These are phyloP conservation scores for Tetraneura akinire DNA, from an alignment of 1,140 invertebrate genomes.

Conservation along the genomic window DNA sequence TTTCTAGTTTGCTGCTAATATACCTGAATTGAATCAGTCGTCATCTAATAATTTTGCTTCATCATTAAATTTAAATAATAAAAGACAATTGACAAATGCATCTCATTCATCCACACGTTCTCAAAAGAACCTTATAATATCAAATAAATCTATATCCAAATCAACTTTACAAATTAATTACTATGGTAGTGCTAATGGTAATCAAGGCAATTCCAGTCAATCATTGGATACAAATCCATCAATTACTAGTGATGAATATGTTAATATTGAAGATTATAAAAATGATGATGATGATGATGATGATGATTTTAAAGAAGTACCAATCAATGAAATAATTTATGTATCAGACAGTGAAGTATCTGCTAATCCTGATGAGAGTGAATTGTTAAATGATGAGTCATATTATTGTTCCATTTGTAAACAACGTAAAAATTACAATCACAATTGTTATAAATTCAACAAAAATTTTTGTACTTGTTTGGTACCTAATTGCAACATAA, in stretches of 20 bases:
- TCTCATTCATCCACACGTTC: neutral
- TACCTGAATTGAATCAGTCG: neutral
- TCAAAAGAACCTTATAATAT: neutral
- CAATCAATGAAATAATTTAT: neutral
- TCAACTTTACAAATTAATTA: neutral
- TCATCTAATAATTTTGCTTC: neutral
- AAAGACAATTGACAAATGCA: neutral
- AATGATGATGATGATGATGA: neutral
- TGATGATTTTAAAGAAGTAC: neutral
- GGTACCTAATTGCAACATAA: constrained; percentile 37
- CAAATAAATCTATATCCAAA: neutral
- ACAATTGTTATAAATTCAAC: constrained; percentile 19
- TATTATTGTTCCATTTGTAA: constrained; percentile 35
- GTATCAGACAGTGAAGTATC: constrained; percentile 27
- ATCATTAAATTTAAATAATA: neutral
- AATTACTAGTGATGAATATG: neutral
- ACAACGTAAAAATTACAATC: neutral
- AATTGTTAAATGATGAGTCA: neutral
- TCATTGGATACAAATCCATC: neutral
- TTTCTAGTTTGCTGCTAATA: constrained; percentile 19
- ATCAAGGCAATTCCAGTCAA: neutral
- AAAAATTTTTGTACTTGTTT: constrained; percentile 38
- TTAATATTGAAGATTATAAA: no score
- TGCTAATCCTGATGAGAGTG: neutral
- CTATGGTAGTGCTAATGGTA: neutral